Percentiles rank a stretch among this genome's conserved stretches.
Conservation (phyloP, 1,140 invertebrate genomes). For the Hycleus cichorii region DNA sequence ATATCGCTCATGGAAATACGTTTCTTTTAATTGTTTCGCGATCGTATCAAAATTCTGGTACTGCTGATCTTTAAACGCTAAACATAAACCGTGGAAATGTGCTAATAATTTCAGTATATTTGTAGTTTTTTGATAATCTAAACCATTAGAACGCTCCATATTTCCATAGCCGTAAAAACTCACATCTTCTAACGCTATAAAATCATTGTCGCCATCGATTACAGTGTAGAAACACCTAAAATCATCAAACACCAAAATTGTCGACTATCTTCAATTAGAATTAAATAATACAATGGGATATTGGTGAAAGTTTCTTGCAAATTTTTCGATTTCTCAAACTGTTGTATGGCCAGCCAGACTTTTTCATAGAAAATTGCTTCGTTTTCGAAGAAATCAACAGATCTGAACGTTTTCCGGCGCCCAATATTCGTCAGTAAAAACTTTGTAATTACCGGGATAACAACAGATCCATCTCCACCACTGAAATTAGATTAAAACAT, state of each 20-base stretch:
- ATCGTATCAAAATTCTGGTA: conserved; percentile 49
- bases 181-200: conserved; percentile 58
- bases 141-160: conserved; percentile 44
- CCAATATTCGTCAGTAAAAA: conserved; percentile 53
- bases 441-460: conserved; percentile 53
- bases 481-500: conserved; percentile 8
- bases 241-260: conserved; percentile 17
- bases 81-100: conserved; percentile 59
- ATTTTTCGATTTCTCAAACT: conserved; percentile 46
- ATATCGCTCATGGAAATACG: conserved; percentile 50
- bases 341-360: conserved; percentile 43
- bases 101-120: conserved; percentile 53
- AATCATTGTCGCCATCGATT: conserved; percentile 57
- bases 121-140: conserved; percentile 46
- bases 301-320: conserved; percentile 46
- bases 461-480: conserved; percentile 25
- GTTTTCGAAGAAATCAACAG: conserved; percentile 59
- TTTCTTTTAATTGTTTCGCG: conserved; percentile 38
- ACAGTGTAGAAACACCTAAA: conserved; percentile 46
- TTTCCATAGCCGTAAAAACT: conserved; percentile 45
- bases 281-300: conserved; percentile 37
- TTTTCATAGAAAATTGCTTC: conserved; percentile 59
- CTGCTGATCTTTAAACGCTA: conserved; percentile 58
- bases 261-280: not conserved
- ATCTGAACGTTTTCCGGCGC: conserved; percentile 54